Evolutionary conservation across 2,888 invertebrate species (phyloP).

Genomic region (Rugalucina vietnamica): DNA sequence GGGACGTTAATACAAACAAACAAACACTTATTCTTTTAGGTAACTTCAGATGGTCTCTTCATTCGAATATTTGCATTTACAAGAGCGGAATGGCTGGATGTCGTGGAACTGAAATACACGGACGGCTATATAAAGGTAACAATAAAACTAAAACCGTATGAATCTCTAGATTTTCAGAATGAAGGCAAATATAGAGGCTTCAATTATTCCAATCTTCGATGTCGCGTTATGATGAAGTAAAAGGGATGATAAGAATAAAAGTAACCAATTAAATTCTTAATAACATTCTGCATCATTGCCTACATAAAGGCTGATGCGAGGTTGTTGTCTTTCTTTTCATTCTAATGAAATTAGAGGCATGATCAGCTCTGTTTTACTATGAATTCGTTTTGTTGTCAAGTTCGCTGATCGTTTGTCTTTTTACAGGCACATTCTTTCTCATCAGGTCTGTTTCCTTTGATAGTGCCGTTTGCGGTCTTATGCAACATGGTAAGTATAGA

Average conservation of each 20-base stretch:
- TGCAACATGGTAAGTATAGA: slow-evolving; percentile 72
- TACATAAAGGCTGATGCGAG: too few relatives aligned
- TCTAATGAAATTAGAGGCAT: too few relatives aligned
- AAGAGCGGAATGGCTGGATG: slow-evolving; percentile 75
- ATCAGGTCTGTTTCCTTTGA: slow-evolving; percentile 70
- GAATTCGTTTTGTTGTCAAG: too few relatives aligned
- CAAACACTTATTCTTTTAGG: slow-evolving; percentile 14
- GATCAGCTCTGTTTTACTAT: too few relatives aligned
- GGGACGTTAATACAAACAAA: too few relatives aligned
- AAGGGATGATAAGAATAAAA: too few relatives aligned
- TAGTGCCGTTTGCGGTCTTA: slow-evolving; percentile 69
- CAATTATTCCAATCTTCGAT: too few relatives aligned
- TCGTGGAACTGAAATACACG: slow-evolving; percentile 68
- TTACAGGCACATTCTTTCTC: slow-evolving; percentile 73
- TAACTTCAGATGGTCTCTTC: slow-evolving; percentile 53
- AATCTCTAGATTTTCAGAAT: neutral
- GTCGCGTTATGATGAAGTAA: too few relatives aligned
- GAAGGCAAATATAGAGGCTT: neutral
- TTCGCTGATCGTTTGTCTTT: too few relatives aligned
- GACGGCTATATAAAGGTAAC: slow-evolving; percentile 63
- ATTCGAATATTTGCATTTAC: slow-evolving; percentile 73
- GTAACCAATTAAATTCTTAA: too few relatives aligned
- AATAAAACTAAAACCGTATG: neutral
- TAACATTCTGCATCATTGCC: too few relatives aligned
- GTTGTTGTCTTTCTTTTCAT: too few relatives aligned